Evolutionary conservation across 1,140 invertebrate species (phyloP).

Genomic region (honey bee (Apis mellifera)): Amel_HAv3.1 CM009932.2:8570501-8571000

Average conservation of each 20-base stretch:
- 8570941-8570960: slow-evolving; percentile 55
- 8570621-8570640: slow-evolving; percentile 57
- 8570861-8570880: slow-evolving; percentile 61
- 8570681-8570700: not conserved
- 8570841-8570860: slow-evolving; percentile 35
- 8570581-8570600: not conserved
- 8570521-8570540: not conserved
- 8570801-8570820: not conserved
- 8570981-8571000: slow-evolving; percentile 69
- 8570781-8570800: slow-evolving; percentile 13
- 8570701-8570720: slow-evolving; percentile 22
- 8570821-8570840: not conserved
- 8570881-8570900: slow-evolving; percentile 61
- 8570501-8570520: not conserved
- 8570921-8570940: slow-evolving; percentile 56
- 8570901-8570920: slow-evolving; percentile 66
- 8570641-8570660: not conserved
- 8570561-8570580: slow-evolving; percentile 3
- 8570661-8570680: not conserved
- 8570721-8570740: slow-evolving; percentile 22
- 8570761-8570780: slow-evolving; percentile 30
- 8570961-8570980: slow-evolving; percentile 64
- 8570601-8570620: slow-evolving; percentile 40
- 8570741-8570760: slow-evolving; percentile 64
- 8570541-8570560: not conserved